phyloP scores from a whole-genome alignment of 2,797 vertebrate species.

The Silurus aristotelis region DNA sequence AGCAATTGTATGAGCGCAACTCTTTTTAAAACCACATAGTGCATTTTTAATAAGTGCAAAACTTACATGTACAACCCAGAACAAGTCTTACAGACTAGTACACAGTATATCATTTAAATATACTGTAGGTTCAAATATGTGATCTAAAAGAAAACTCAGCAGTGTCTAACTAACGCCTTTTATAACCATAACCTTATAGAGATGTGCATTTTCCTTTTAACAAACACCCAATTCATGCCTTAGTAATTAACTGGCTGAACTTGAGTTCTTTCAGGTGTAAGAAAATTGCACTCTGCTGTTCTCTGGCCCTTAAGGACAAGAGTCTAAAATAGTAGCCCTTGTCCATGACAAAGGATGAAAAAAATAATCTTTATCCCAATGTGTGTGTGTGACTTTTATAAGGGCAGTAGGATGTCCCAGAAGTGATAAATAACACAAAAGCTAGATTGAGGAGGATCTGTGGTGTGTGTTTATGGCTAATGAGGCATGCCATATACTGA shows the following conservation, averaged over 20 bases:
- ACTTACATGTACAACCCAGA: neutral
- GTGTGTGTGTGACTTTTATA: slow-evolving; percentile 37
- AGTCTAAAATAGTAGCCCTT: neutral
- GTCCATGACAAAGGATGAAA: neutral
- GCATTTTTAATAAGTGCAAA: slow-evolving; percentile 11
- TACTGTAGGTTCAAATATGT: neutral
- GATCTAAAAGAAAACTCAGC: neutral
- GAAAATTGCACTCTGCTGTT: neutral
- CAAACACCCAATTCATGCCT: neutral
- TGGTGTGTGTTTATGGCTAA: slow-evolving; percentile 9
- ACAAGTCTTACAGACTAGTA: neutral
- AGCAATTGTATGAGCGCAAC: neutral
- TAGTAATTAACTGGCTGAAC: neutral
- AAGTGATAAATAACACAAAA: slow-evolving; percentile 27
- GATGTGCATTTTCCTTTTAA: neutral
- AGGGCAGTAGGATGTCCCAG: slow-evolving; percentile 29
- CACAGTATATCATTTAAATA: neutral
- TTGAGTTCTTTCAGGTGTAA: neutral
- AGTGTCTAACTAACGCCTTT: neutral
- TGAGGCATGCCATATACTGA: slow-evolving; percentile 27
- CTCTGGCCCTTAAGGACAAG: neutral
- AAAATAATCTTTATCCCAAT: neutral
- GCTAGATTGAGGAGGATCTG: slow-evolving; percentile 9
- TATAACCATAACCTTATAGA: neutral
- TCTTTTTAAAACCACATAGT: neutral